Evolutionary conservation across 1,140 invertebrate genomes (phyloP), one percentile per base, ranked within the genome.

Genomic region (Notospermus geniculatus): DNA sequence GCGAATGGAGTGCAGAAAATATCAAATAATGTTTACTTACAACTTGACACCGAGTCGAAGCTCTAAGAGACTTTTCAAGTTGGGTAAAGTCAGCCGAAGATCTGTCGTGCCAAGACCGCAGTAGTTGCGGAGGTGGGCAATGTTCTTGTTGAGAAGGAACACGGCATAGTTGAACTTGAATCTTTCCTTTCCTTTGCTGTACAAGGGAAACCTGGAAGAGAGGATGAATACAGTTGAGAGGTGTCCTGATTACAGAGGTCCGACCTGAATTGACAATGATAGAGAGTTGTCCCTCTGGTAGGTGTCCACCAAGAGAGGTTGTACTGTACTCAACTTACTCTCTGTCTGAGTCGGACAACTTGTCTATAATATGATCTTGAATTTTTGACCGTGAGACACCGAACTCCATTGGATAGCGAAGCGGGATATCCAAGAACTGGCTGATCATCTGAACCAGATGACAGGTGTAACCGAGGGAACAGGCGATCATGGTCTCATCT

Each of bases 141-240:
- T 90, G 78, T 93, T 92, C 81, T 92, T 92, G 70, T 93, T 93
- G n/a, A 94, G 77, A 22, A 93, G 80, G 78, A 89, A 93, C 19
- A 93, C 90, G 46, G 87, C 91, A 80, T 93, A 92, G 68, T 88
- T 87, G 80, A 89, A 93, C 71, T 87, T 87, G 59, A 87, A 84
- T 76, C 84, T 87, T 71, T 87, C 87, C 77, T 88, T 90, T 27
- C 89, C 87, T 76, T 89, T 86, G 19, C 86, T 84, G 76, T 87
- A 92, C 19, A 93, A 73, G 25, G 91, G 91, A 80, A 93, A 93
- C 64, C 90, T 91, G 70, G 54, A 71, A 77, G 27, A 59, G 39
- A 36, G 58, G n/a, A 63, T 53, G n/a, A 19, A 13, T 1, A 59
- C n/a, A n/a, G n/a, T 27, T 50, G 4, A 27, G 25, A 50, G 4